Evolutionary conservation across 2,888 invertebrate genomes (phyloP).

Genomic region (Glaucopsyche alexis): DNA sequence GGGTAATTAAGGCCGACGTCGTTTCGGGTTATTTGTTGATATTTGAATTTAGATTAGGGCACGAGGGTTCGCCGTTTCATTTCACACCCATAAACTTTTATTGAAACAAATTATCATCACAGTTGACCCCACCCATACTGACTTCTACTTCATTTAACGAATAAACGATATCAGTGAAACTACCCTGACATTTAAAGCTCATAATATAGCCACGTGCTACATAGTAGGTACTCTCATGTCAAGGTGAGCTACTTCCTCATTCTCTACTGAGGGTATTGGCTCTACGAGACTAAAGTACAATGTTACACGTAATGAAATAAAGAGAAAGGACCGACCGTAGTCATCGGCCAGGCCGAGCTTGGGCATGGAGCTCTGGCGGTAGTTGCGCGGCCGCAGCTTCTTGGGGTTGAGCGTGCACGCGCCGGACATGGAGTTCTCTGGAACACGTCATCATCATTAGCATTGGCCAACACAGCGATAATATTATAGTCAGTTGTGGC

Average conservation of each 20-base stretch:
- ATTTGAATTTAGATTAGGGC: slow-evolving; percentile 25
- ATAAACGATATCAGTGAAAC: not conserved
- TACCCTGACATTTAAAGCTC: no score
- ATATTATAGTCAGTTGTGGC: no score
- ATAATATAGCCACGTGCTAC: no score
- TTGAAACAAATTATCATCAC: slow-evolving; percentile 15
- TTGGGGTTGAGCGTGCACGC: slow-evolving; percentile 72
- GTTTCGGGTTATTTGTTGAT: slow-evolving; percentile 24
- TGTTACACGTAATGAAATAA: no score
- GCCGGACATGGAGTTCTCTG: slow-evolving; percentile 75
- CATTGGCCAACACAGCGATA: no score
- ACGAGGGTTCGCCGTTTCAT: slow-evolving; percentile 2
- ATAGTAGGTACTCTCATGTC: no score
- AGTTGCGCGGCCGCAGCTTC: slow-evolving; percentile 70
- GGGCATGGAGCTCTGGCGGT: slow-evolving; percentile 76
- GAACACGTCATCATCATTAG: slow-evolving; percentile 44
- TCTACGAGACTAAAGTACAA: no score
- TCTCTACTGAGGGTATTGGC: no score
- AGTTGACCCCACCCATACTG: not conserved
- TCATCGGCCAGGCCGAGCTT: slow-evolving; percentile 73
- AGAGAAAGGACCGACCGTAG: slow-evolving; percentile 51
- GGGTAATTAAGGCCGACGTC: slow-evolving; percentile 18
- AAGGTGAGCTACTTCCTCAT: no score
- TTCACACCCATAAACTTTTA: slow-evolving; percentile 22
- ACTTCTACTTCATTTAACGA: not conserved